A percentile compares a stretch with the other conserved stretches of the same genome.
phyloP scores from a whole-genome alignment of 2,113 vertebrate species.

The Serilophus lunatus region DNA sequence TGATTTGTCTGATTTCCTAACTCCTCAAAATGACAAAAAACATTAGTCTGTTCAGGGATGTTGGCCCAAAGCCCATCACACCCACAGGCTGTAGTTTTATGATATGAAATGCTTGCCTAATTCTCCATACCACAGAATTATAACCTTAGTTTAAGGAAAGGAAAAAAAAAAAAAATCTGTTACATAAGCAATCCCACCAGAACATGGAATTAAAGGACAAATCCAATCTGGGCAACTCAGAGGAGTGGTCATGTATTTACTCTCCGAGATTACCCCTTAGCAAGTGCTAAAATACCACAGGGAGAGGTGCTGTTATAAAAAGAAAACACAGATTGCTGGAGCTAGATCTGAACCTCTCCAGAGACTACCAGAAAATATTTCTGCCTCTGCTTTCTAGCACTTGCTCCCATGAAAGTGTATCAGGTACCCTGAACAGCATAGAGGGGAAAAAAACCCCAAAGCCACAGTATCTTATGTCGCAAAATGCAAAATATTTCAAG shows the following conservation, averaged over 20 bases:
- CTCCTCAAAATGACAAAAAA: slow-evolving; percentile 35
- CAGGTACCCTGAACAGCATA: background rate
- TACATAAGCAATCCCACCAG: slow-evolving; percentile 39
- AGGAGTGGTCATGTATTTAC: background rate
- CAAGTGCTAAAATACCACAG: background rate
- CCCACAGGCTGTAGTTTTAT: slow-evolving; percentile 44
- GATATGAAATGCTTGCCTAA: slow-evolving; percentile 33
- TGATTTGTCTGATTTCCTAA: slow-evolving; percentile 26
- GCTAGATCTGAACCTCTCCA: background rate
- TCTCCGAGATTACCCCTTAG: slow-evolving; percentile 4
- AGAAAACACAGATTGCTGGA: background rate
- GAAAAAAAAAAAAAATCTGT: background rate
- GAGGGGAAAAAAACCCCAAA: background rate
- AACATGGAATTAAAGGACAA: slow-evolving; percentile 33
- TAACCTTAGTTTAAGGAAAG: slow-evolving; percentile 1
- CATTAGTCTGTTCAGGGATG: slow-evolving; percentile 30
- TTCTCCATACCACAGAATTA: slow-evolving; percentile 19
- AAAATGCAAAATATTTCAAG: background rate
- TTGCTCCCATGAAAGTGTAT: background rate
- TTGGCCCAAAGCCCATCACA: slow-evolving; percentile 41
- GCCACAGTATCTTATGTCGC: background rate
- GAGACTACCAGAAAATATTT: background rate
- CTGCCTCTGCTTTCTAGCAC: background rate
- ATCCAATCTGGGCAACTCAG: slow-evolving; percentile 23
- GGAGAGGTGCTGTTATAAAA: slow-evolving; percentile 26